Base-by-base conservation (phyloP, 2,888 invertebrate genomes). In the Acanthacorydalis orientalis region DNA sequence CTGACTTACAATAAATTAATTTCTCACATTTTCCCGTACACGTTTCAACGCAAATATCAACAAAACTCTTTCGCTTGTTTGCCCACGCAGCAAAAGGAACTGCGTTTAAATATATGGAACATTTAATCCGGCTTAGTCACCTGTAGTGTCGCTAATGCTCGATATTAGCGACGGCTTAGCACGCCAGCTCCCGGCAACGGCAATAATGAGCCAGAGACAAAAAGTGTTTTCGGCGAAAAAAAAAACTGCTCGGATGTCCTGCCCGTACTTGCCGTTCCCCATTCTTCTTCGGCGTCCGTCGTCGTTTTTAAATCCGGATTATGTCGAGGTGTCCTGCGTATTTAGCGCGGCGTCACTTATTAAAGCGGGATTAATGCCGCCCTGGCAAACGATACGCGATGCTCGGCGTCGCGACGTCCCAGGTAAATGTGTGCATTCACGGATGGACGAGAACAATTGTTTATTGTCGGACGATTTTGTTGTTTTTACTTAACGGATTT, bases 61-160 rank as follows among this genome's bases (percentile, higher is more conserved):
- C 23, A 23, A 23, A 38, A 38, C 15, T 12, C 39, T 15, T 15
- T 12, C 15, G 39, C 15, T 38, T 38, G 12, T 38, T 38, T 38
- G 39, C 15, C 11, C 12, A 38, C 39, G 15, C 39, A 38, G 39
- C 15, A 37, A 48, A 50, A 50, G 50, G 48, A 50, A 48, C 32
- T 46, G 48, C 48, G 47, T 50, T 44, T 33, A 44, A 42, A 23
- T 44, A 32, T 41, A 31, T 38, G 41, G 47, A 41, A 47, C 46
- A 48, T 48, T 45, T 47, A 12, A 12, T 31, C 49, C 41, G 38
- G 48, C 50, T 48, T 38, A 31, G 48, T 50, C 48, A 50, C 50
- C 50, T 50, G 50, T 50, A 50, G 50, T 50, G 50, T 50, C 45
- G 48, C 50, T 50, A 50, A 50, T 50, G 45, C 47, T 35, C 37